Conservation (phyloP, 2,797 vertebrate species). For the Lithobates pipiens region DNA sequence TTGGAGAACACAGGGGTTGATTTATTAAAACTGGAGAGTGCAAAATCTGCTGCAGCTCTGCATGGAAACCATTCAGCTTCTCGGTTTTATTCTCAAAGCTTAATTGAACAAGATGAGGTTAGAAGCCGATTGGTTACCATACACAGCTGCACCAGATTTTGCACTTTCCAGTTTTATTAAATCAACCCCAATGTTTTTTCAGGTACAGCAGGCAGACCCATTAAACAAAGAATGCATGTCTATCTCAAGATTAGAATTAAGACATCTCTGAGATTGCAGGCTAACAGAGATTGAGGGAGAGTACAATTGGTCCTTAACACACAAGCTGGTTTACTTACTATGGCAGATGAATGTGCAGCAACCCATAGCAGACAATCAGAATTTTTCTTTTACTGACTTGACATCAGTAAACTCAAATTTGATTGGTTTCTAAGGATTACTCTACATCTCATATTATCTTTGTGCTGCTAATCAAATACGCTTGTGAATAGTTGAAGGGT, state of each 20-base stretch:
- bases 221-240: conserved; percentile 16
- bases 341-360: too few species aligned
- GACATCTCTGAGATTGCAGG: conserved; percentile 10
- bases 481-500: neutral
- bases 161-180: too few species aligned
- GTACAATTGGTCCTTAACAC: conserved; percentile 27
- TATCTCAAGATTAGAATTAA: conserved; percentile 24
- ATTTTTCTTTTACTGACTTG: neutral
- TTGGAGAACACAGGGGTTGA: conserved; percentile 5
- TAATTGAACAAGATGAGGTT: too few species aligned
- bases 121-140: too few species aligned
- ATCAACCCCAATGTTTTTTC: conserved; percentile 7
- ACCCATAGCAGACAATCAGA: neutral
- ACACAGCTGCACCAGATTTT: too few species aligned
- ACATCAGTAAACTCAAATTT: neutral
- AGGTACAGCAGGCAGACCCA: conserved; percentile 30
- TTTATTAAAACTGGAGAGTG: too few species aligned
- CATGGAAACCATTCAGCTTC: too few species aligned
- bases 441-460: neutral
- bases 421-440: neutral
- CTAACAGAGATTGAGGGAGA: neutral
- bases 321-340: neutral
- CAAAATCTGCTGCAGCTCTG: too few species aligned
- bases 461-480: neutral
- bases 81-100: too few species aligned